These are phyloP conservation scores for Cygnus atratus DNA, from an alignment of 2,113 vertebrate species.

Conservation along the genomic window DNA sequence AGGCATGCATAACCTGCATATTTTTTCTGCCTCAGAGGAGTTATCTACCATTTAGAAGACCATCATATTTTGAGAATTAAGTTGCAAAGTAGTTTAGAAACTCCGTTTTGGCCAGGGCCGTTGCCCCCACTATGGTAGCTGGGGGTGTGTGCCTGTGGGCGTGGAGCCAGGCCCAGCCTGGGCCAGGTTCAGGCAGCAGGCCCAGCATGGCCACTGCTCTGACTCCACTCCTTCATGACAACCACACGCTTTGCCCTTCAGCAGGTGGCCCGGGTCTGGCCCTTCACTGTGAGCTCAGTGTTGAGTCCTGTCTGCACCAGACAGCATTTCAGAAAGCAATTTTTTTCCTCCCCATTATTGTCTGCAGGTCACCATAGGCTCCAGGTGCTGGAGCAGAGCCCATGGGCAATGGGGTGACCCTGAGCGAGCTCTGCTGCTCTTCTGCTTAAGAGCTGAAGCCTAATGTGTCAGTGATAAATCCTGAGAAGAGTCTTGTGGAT, in stretches of 20 bases:
- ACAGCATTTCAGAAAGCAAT: neutral
- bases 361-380: rapidly evolving
- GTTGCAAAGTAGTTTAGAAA: neutral
- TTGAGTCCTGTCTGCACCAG: neutral
- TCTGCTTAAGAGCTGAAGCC: neutral
- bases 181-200: slow-evolving; percentile 6
- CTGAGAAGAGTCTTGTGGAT: neutral
- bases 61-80: neutral
- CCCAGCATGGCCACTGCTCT: neutral
- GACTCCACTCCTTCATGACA: neutral
- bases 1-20: rapidly evolving
- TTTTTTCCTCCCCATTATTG: neutral
- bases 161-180: neutral
- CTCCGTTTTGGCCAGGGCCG: neutral
- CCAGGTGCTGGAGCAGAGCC: rapidly evolving
- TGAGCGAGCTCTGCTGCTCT: neutral
- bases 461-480: neutral
- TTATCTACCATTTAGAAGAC: neutral
- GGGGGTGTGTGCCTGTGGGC: neutral
- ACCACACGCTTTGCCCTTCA: neutral
- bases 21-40: neutral
- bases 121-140: neutral
- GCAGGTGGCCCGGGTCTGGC: neutral
- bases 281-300: rapidly evolving
- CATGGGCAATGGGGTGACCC: neutral